Conservation (phyloP, 2,113 vertebrate genomes). For the Mirounga angustirostris region DNA sequence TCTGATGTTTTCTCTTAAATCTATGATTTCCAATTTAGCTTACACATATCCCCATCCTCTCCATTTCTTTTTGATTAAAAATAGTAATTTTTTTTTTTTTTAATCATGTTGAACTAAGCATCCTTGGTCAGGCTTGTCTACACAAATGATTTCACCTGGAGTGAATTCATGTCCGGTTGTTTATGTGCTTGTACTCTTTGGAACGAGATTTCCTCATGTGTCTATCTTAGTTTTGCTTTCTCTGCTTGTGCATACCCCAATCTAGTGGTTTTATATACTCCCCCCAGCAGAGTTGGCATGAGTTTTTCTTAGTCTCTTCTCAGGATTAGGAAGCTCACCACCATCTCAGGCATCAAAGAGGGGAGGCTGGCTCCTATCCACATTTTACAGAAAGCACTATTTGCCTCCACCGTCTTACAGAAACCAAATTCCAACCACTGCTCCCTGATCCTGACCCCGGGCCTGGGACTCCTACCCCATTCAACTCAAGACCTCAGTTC, state of each 20-base stretch:
- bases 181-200: neutral
- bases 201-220: neutral
- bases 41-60: neutral
- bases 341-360: neutral
- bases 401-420: neutral
- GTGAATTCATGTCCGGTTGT: neutral
- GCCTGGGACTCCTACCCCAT: neutral
- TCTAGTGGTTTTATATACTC: neutral
- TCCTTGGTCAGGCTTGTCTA: neutral
- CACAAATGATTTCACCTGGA: neutral
- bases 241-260: neutral
- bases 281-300: neutral
- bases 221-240: neutral
- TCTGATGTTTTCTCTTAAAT: neutral
- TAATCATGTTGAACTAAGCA: neutral
- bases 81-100: neutral
- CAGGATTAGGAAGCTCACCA: neutral
- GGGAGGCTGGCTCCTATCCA: neutral
- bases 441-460: neutral
- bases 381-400: neutral
- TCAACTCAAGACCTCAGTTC: neutral
- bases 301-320: neutral
- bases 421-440: neutral
- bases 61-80: neutral
- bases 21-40: neutral